Percentiles rank a stretch among this genome's conserved stretches.
These are phyloP conservation scores for Mythimna loreyi DNA, from an alignment of 2,888 invertebrate genomes.

Conservation along the genomic window DNA sequence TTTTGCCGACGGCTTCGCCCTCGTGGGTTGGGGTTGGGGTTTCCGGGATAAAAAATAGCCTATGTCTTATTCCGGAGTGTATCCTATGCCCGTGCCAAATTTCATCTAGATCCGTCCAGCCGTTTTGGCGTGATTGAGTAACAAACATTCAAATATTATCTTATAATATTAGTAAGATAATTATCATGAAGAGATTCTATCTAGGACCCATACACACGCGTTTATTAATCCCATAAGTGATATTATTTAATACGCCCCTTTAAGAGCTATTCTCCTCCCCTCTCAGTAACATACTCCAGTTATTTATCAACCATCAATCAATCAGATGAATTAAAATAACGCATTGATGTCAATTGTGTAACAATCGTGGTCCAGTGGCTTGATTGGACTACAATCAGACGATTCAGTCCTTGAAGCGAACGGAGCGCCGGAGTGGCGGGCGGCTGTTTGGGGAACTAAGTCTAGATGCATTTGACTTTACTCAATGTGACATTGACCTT, in stretches of 20 bases:
- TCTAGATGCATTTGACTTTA: conserved; percentile 23
- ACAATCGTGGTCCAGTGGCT: conserved; percentile 36
- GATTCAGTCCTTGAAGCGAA: conserved; percentile 39
- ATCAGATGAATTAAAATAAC: conserved; percentile 56
- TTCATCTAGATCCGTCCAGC: too few species aligned
- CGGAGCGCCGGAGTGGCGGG: conserved; percentile 24
- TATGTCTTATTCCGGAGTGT: too few species aligned
- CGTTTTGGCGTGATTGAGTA: too few species aligned
- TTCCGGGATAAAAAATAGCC: too few species aligned
- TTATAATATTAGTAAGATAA: too few species aligned
- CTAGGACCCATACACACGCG: too few species aligned
- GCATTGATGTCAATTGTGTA: conserved; percentile 62
- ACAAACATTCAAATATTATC: too few species aligned
- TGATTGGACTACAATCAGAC: conserved; percentile 62
- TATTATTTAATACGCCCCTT: conserved; percentile 15
- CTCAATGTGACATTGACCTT: conserved; percentile 32
- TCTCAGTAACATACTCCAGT: not conserved
- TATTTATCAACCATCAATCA: conserved; percentile 53
- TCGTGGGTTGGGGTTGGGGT: too few species aligned
- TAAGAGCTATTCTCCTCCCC: conserved; percentile 19
- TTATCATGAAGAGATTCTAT: too few species aligned
- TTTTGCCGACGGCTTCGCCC: too few species aligned
- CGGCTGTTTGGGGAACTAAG: conserved; percentile 37
- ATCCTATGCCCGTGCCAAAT: too few species aligned
- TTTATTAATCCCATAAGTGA: not conserved